phyloP scores from a whole-genome alignment of 2,113 vertebrate genomes.

The Cariama cristata region DNA sequence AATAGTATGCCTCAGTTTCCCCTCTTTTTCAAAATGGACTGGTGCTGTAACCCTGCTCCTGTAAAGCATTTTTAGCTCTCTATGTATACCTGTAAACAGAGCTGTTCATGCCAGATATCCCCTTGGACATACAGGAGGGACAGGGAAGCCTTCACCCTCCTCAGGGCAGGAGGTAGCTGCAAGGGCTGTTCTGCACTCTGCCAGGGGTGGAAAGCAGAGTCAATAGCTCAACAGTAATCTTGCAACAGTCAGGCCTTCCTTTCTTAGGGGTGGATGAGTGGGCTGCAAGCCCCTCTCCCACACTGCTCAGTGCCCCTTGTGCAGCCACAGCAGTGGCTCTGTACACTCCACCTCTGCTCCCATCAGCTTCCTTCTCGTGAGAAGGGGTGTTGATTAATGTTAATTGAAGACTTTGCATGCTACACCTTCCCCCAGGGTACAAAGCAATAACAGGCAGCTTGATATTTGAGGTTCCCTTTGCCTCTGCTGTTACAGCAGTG shows the following conservation, averaged over 20 bases:
- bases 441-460: background rate
- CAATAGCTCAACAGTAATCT: background rate
- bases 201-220: background rate
- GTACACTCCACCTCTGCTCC: background rate
- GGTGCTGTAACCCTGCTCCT: background rate
- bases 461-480: background rate
- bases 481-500: background rate
- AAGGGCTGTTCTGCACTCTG: background rate
- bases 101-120: background rate
- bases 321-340: background rate
- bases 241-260: background rate
- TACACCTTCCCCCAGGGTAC: background rate
- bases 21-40: fast-evolving
- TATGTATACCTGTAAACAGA: fast-evolving
- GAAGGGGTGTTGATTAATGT: background rate
- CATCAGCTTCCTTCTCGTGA: background rate
- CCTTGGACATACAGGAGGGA: background rate
- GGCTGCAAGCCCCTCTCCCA: background rate
- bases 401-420: background rate
- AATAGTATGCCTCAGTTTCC: background rate
- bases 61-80: background rate
- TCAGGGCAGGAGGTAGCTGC: background rate
- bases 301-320: background rate
- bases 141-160: background rate
- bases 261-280: no score